A percentile compares a stretch with the other conserved stretches of the same genome.
Conservation (phyloP, 2,113 vertebrate species). For the Salvelinus sp. region DNA sequence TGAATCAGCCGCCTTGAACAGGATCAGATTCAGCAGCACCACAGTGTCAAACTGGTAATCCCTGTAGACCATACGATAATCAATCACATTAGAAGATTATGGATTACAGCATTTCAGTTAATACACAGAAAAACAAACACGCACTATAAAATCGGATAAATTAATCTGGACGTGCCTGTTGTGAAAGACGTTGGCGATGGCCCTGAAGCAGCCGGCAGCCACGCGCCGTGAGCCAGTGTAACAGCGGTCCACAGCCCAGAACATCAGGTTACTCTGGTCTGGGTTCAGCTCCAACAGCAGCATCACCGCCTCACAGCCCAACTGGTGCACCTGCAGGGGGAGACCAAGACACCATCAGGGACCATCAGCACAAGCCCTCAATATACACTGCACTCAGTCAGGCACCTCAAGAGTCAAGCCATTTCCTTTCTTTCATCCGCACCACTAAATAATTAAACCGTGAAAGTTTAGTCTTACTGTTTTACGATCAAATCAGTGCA, state of each 20-base stretch:
- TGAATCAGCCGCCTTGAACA: slow-evolving; percentile 98
- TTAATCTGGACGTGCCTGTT: slow-evolving; percentile 79
- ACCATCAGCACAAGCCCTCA: neutral
- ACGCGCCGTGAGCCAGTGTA: slow-evolving; percentile 94
- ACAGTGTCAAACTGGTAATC: slow-evolving; percentile 99
- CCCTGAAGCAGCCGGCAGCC: slow-evolving; percentile 93
- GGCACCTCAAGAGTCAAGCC: no score
- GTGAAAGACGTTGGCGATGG: slow-evolving; percentile 95
- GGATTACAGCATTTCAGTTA: no score
- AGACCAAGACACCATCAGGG: neutral
- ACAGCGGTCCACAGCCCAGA: slow-evolving; percentile 97
- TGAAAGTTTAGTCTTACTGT: no score
- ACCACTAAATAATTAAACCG: no score
- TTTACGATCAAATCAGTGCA: neutral
- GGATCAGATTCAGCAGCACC: slow-evolving; percentile 95
- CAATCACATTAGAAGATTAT: neutral
- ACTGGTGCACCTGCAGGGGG: slow-evolving; percentile 86
- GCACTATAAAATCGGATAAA: neutral
- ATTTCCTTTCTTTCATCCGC: no score
- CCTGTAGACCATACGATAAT: slow-evolving; percentile 63
- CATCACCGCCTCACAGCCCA: slow-evolving; percentile 96
- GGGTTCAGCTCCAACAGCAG: slow-evolving; percentile 95
- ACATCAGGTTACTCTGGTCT: slow-evolving; percentile 98
- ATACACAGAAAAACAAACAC: neutral
- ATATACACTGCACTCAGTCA: no score